phyloP scores from a whole-genome alignment of 2,888 invertebrate genomes.

The Enchytraeus crypticus region DNA sequence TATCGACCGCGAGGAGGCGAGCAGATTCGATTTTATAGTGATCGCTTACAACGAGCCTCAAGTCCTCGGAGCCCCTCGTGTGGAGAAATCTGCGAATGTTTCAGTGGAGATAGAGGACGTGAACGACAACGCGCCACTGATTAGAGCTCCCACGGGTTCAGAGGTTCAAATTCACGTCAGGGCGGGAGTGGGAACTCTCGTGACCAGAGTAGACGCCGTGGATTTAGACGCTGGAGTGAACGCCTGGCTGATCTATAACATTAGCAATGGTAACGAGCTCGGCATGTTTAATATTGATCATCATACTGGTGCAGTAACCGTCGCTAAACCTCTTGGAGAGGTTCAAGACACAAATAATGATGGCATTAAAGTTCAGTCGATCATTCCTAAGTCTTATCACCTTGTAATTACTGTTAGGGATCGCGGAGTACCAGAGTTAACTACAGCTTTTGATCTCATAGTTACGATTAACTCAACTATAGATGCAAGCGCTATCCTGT shows the following conservation, averaged over 20 bases:
- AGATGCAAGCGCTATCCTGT: not conserved
- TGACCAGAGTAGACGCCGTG: slow-evolving; percentile 29
- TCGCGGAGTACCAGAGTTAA: not conserved
- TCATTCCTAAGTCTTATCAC: too few species aligned
- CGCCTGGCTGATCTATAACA: slow-evolving; percentile 29
- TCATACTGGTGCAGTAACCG: slow-evolving; percentile 46
- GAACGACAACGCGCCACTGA: slow-evolving; percentile 21
- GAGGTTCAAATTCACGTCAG: not conserved
- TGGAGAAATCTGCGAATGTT: not conserved
- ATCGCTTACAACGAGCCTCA: slow-evolving; percentile 67
- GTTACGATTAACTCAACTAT: not conserved
- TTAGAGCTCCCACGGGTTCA: slow-evolving; percentile 1
- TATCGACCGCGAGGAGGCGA: slow-evolving; percentile 69
- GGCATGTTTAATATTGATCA: slow-evolving; percentile 48
- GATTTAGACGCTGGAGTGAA: slow-evolving; percentile 35
- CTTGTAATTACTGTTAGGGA: slow-evolving; percentile 13
- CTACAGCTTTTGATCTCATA: not conserved
- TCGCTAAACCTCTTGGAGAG: slow-evolving; percentile 27
- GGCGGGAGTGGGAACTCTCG: slow-evolving; percentile 8
- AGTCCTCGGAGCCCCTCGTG: not conserved
- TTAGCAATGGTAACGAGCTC: slow-evolving; percentile 44
- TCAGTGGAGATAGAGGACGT: slow-evolving; percentile 6
- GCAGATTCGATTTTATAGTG: slow-evolving; percentile 66
- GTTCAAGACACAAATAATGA: not conserved
- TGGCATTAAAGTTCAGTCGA: too few species aligned